Evolutionary conservation across 1,140 invertebrate genomes (phyloP).

Genomic region (Dinoponera quadriceps): DNA sequence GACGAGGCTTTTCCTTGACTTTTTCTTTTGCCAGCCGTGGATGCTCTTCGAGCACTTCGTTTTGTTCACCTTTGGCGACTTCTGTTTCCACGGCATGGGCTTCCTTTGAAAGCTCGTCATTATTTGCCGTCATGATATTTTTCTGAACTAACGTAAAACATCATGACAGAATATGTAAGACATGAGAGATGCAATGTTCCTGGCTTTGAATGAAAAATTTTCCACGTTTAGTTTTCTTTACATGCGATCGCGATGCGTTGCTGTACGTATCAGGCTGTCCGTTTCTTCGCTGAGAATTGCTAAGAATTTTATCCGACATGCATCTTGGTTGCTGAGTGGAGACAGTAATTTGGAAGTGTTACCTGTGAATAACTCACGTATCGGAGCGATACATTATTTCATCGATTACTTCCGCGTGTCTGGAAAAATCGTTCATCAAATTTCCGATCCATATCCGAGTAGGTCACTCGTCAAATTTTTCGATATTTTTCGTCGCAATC

Average conservation of each 20-base stretch:
- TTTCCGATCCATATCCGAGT: background rate
- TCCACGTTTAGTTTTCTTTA: background rate
- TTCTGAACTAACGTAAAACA: background rate
- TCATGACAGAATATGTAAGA: no score
- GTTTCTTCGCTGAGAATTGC: background rate
- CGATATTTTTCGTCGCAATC: no score
- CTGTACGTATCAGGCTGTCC: background rate
- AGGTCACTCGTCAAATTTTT: no score
- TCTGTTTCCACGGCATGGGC: constrained; percentile 69
- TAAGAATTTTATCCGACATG: background rate
- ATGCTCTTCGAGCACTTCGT: constrained; percentile 60
- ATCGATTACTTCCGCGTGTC: background rate
- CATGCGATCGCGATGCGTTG: background rate
- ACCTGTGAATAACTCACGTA: background rate
- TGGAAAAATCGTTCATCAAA: no score
- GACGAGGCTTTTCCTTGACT: constrained; percentile 45
- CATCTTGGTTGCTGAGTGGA: background rate
- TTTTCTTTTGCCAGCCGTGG: constrained; percentile 2
- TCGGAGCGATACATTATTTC: background rate
- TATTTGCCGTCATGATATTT: constrained; percentile 71
- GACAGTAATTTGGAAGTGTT: background rate
- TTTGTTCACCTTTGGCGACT: constrained; percentile 69
- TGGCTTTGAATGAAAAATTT: background rate
- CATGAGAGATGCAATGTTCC: no score
- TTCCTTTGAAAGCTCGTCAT: constrained; percentile 49